Conservation (phyloP, 2,888 invertebrate genomes). For the Elysia crispata region DNA sequence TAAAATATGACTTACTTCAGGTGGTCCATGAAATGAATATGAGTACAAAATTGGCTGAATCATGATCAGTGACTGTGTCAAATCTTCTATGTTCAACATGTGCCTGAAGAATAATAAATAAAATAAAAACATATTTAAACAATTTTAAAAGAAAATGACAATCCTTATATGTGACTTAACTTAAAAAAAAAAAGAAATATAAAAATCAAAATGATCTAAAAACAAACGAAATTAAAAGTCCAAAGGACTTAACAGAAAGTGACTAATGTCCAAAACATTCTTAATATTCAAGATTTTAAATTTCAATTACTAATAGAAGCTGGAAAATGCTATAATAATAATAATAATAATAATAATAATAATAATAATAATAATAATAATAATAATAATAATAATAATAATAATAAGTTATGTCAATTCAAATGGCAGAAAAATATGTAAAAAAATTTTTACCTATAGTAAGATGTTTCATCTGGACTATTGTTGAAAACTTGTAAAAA, state of each 20-base stretch:
- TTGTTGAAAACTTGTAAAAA: conserved; percentile 99
- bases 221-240: too few species aligned
- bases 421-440: too few species aligned
- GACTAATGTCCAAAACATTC: too few species aligned
- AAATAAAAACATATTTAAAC: neutral
- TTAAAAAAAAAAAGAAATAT: neutral
- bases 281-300: too few species aligned
- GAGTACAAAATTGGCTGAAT: conserved; percentile 99
- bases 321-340: too few species aligned
- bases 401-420: too few species aligned
- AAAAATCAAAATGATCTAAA: too few species aligned
- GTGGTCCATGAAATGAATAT: conserved; percentile 98
- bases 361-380: too few species aligned
- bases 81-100: conserved; percentile 97
- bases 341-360: too few species aligned
- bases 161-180: neutral
- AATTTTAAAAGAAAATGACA: neutral
- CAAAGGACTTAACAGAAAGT: too few species aligned
- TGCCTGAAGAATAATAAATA: conserved; percentile 82
- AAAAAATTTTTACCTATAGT: conserved; percentile 85
- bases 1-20: conserved; percentile 79
- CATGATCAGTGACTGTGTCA: conserved; percentile 98
- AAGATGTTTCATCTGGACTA: conserved; percentile 99
- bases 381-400: too few species aligned
- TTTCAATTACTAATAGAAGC: too few species aligned